Evolutionary conservation across 1,140 invertebrate genomes (phyloP), one percentile per base, ranked within the genome.

Genomic region (Matsumurasca onukii): DNA sequence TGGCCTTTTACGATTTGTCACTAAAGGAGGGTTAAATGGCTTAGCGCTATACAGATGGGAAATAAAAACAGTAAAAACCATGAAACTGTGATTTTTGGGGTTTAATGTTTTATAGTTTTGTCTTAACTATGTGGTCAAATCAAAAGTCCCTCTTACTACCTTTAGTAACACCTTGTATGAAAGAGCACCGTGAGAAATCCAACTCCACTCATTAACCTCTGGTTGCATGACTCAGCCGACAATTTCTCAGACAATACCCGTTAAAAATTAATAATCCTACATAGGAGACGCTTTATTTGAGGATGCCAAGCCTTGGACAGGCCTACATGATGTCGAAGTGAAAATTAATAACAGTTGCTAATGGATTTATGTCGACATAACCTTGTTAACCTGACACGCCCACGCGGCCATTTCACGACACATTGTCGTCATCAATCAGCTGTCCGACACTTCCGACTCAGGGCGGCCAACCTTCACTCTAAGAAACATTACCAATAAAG

Each of bases 391-490:
- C 55, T 24, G 55, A 24, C 55, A 59, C 55, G 55, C 55, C 55
- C 55, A 59, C 55, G 22, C 15, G 9, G 13, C 22, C 30, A 27
- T 25, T 59, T 59, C 55, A 59, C 22, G 55, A 59, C 55, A 59
- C 55, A 59, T 59, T 68, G 61, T 66, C 66, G 64, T 68, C 27
- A 59, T 69, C 45, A 59, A 48, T 52, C 27, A 27, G 29, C 52
- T 64, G 55, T 59, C 59, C 27, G 29, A 34, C 55, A 34, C n/a
- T 52, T 24, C 62, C 24, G 48, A 24, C 30, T 25, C 5, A 57
- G 67, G 61, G 49, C 27, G 49, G n/a, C 61, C 68, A 67, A 61
- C 63, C 29, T 71, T 72, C 34, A n/a, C n/a, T n/a, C n/a, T n/a
- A n/a, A n/a, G n/a, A n/a, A n/a, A n/a, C n/a, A n/a, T n/a, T n/a